Evolutionary conservation across 2,113 vertebrate species (phyloP).

Genomic region (Hippocampus abdominalis): DNA sequence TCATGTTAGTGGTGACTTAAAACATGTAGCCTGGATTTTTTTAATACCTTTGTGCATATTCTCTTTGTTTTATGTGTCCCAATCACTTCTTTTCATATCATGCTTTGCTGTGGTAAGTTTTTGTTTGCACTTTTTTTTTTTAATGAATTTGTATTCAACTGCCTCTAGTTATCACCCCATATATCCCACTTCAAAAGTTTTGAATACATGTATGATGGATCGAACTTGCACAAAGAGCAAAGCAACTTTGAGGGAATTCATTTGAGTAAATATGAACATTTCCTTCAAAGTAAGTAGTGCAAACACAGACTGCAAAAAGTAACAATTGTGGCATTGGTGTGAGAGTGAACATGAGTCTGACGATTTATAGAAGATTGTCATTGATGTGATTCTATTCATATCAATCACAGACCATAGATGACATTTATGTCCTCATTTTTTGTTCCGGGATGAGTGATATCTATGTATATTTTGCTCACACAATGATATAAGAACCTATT

Average conservation of each 20-base stretch:
- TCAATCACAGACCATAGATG: background rate
- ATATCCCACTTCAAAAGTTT: background rate
- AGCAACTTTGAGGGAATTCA: background rate
- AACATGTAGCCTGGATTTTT: no score
- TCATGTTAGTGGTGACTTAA: background rate
- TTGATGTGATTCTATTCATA: background rate
- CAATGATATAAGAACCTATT: background rate
- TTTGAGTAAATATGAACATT: constrained; percentile 9
- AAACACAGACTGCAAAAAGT: constrained; percentile 12
- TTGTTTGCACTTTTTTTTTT: no score
- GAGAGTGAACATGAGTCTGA: background rate
- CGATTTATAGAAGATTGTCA: background rate
- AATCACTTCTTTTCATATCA: no score
- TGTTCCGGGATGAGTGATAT: constrained; percentile 4
- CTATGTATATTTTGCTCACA: constrained; percentile 39
- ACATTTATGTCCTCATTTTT: background rate
- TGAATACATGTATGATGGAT: background rate
- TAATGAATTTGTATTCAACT: background rate
- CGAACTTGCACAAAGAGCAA: background rate
- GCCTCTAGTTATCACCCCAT: background rate
- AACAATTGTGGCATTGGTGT: constrained; percentile 4
- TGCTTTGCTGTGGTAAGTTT: no score
- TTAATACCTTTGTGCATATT: no score
- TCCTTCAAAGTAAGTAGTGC: constrained; percentile 5
- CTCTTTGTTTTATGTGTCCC: no score